Conservation (phyloP, 53 echinoderm and acorn worm species). For the Stichopus horrens region DNA sequence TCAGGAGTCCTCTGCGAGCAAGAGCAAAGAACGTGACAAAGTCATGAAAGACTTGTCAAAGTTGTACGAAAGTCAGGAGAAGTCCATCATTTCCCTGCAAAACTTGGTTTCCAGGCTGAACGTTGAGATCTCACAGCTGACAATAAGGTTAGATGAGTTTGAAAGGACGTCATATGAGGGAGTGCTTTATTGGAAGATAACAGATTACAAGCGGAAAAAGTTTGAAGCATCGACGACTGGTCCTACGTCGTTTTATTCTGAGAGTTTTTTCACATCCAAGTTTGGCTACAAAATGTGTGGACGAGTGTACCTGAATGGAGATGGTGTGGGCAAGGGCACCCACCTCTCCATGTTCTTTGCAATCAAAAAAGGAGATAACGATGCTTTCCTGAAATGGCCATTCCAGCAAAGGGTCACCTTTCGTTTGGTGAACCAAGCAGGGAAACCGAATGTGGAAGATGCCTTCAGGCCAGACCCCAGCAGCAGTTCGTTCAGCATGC, state of each 20-base stretch:
- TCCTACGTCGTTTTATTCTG: slow-evolving; percentile 75
- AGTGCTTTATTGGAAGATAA: slow-evolving; percentile 48
- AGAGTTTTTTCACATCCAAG: slow-evolving; percentile 79
- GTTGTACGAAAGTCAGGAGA: slow-evolving; percentile 15
- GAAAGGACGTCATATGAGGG: slow-evolving; percentile 33
- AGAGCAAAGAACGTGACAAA: slow-evolving; percentile 22
- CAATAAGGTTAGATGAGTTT: not conserved
- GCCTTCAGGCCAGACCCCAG: slow-evolving; percentile 84
- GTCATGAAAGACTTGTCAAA: slow-evolving; percentile 17
- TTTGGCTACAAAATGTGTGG: slow-evolving; percentile 64
- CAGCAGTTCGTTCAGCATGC: slow-evolving; percentile 71
- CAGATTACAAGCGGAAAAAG: slow-evolving; percentile 44
- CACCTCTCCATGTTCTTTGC: slow-evolving; percentile 60
- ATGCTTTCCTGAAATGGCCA: slow-evolving; percentile 56
- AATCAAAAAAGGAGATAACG: slow-evolving; percentile 50
- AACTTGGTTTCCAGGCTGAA: slow-evolving; percentile 20
- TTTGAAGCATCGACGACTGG: slow-evolving; percentile 40
- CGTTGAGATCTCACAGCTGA: slow-evolving; percentile 26
- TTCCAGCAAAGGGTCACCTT: slow-evolving; percentile 55
- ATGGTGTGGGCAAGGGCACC: slow-evolving; percentile 61
- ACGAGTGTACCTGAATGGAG: slow-evolving; percentile 55
- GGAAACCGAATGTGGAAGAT: slow-evolving; percentile 58
- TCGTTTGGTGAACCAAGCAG: slow-evolving; percentile 51
- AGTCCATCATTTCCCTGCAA: slow-evolving; percentile 1
- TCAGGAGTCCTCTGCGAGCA: not conserved